phyloP scores from a whole-genome alignment of 2,113 vertebrate genomes.

The Trogon melanurus region DNA sequence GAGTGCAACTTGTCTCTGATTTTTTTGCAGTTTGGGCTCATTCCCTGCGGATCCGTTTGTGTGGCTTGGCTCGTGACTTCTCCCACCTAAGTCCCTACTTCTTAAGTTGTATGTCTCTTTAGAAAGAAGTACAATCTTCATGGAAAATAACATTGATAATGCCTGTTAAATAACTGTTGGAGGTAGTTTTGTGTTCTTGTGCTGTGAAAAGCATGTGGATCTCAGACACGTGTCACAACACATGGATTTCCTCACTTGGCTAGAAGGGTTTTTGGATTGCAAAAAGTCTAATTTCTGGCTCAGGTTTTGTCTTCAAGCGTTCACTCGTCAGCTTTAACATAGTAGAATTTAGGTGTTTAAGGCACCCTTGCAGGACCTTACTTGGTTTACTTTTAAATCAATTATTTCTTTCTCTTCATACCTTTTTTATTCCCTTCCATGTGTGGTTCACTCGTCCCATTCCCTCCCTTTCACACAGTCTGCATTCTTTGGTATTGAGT shows the following conservation, averaged over 20 bases:
- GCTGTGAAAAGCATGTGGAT: not conserved
- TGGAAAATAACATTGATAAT: not conserved
- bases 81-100: not conserved
- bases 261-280: not conserved
- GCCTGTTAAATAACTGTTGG: not conserved
- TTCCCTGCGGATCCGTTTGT: not conserved
- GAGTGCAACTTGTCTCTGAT: too few species aligned
- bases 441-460: not conserved
- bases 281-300: not conserved
- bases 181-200: not conserved
- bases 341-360: accelerated
- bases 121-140: too few species aligned
- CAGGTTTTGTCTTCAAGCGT: not conserved
- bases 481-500: not conserved
- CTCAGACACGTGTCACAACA: not conserved
- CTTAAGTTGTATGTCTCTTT: not conserved
- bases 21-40: not conserved
- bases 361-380: not conserved
- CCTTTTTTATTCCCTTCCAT: not conserved
- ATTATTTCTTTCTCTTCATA: not conserved
- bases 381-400: not conserved
- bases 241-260: not conserved
- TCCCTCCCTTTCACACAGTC: not conserved
- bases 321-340: accelerated
- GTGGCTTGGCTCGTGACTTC: not conserved